Evolutionary conservation across 1,140 invertebrate species (phyloP), one percentile per base, ranked within the genome.

Genomic region (Listronotus oregonensis): DNA sequence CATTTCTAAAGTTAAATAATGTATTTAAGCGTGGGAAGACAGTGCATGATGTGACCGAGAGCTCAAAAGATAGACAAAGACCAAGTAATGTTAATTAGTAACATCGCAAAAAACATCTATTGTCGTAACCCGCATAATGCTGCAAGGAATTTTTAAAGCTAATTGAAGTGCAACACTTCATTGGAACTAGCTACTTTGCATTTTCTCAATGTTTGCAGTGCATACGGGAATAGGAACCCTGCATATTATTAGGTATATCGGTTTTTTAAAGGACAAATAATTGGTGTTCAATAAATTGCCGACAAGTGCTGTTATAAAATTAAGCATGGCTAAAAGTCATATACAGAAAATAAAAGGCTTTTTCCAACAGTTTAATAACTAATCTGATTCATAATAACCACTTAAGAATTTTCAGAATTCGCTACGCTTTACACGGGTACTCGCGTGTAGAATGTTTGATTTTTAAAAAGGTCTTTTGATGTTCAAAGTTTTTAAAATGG

Each of bases 111-210:
- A 18, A 47, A 14, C 21, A 47, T 47, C 44, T 47, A 47, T 47
- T 47, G 44, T 47, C 21, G 8, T 27, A 17, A 27, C 44, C 44
- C 44, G 44, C 44, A 47, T 47, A 9, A 12, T 47, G 44, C n/a
- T 27, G 44, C n/a, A n/a, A 27, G 21, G 44, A 47, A 47, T 47
- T 47, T 47, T 47, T 47, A 47, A 9, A 27, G n/a, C 44, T 47
- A 47, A 47, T 47, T 47, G 44, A 47, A 47, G 44, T 47, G 44
- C 44, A 17, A 27, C 21, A 47, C 44, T 27, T 47, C 8, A 27
- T 11, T n/a, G 44, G 21, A 9, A 47, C 6, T 18, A 18, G 44
- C 44, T 27, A 47, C 44, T 47, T 47, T 47, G 44, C 44, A 47
- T 47, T 47, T 47, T 17, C 44, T 47, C 8, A 47, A 47, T 47